Evolutionary conservation across 2,113 vertebrate species (phyloP), one percentile per base, ranked within the genome.

Genomic region (Gnathonemus echidnorhynchus): DNA sequence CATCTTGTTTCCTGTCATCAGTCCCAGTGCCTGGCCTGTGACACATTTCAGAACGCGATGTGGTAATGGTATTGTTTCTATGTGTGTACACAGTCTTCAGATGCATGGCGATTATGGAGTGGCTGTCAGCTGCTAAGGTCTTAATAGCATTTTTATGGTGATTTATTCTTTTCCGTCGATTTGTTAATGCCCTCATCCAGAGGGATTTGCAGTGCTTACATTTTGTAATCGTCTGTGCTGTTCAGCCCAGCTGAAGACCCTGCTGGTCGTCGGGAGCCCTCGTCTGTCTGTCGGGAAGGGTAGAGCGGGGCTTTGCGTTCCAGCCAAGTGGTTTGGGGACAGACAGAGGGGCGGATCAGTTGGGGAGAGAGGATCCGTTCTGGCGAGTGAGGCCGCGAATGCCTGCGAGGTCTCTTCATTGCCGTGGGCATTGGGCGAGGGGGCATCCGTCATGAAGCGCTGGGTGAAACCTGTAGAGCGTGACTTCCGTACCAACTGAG

Each of bases 141-240:
- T 87, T 87, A 87, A 87, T 87, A 53, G 49, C 50, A 56, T 87
- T 87, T 87, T 87, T 87, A 87, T 87, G 86, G 86, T 87, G 48
- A 87, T 87, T 87, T 87, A 87, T 87, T 53, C 50, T 56, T 87
- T 87, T 87, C 48, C 13, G 21, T 53, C 48, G 86, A 87, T 87
- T 87, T 87, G 86, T 87, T 87, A 87, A 87, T 87, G 50, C 49
- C 50, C 50, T 87, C 48, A 87, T 87, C 86, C 86, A 56, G 86
- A 53, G 86, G 50, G 86, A 87, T 53, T 87, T 87, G 86, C 50
- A 53, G 50, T 87, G 27, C 86, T 53, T 87, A 53, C 86, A 53
- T 87, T 87, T 87, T 87, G 45, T 50, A 56, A 87, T 87, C n/a
- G n/a, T 87, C 48, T 35, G 27, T 39, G 86, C 19, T 9, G 48